phyloP scores from a whole-genome alignment of 2,888 invertebrate species.

The Cheilosia variabilis region DNA sequence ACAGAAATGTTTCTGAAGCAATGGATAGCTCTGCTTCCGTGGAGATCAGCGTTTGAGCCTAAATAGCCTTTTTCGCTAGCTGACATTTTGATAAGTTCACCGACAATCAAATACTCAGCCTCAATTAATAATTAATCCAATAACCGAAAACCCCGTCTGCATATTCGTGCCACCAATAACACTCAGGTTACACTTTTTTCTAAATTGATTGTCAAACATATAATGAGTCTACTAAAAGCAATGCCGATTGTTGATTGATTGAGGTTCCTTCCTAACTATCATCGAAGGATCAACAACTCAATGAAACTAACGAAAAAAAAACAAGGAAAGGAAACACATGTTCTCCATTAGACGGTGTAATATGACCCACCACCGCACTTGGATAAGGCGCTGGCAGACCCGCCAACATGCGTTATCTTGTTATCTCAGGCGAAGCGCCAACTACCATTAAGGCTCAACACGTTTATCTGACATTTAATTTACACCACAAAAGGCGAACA shows the following conservation, averaged over 20 bases:
- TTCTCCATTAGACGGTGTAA: slow-evolving; percentile 72
- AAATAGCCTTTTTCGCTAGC: no score
- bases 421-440: slow-evolving; percentile 71
- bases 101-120: no score
- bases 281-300: slow-evolving; percentile 65
- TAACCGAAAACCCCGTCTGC: background rate
- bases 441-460: slow-evolving; percentile 74
- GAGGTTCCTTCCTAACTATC: slow-evolving; percentile 43
- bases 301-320: slow-evolving; percentile 48
- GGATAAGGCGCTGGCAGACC: slow-evolving; percentile 49
- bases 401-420: slow-evolving; percentile 73
- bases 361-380: slow-evolving; percentile 65
- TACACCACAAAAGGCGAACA: slow-evolving; percentile 69
- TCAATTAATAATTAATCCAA: no score
- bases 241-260: slow-evolving; percentile 67
- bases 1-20: no score
- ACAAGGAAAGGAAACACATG: slow-evolving; percentile 38
- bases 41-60: no score
- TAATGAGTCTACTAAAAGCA: slow-evolving; percentile 34
- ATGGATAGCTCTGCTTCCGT: no score
- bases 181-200: slow-evolving; percentile 45
- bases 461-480: slow-evolving; percentile 74
- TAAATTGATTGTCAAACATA: slow-evolving; percentile 46
- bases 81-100: no score
- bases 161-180: slow-evolving; percentile 12